Evolutionary conservation across 30 jellyfish, hydroid and myxozoan species (phyloP).

Genomic region (Sanderia malayensis): DNA sequence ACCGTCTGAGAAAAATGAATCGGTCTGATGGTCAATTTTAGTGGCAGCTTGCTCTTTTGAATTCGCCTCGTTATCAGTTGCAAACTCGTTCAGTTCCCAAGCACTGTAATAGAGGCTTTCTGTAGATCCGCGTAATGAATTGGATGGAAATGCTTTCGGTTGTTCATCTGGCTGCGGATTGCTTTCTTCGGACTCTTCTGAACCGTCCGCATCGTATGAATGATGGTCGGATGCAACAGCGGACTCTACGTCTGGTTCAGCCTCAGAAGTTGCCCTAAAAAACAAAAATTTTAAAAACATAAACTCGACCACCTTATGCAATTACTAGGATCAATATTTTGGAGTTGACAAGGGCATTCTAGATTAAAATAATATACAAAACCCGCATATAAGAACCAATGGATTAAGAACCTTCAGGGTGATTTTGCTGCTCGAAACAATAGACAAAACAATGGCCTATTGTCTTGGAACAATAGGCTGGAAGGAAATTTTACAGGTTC

Average conservation of each 20-base stretch:
- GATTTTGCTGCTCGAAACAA: too few relatives aligned
- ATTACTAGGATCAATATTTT: too few relatives aligned
- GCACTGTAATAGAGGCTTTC: slow-evolving; percentile 79
- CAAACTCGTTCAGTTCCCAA: slow-evolving; percentile 48
- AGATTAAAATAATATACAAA: too few relatives aligned
- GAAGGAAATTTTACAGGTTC: too few relatives aligned
- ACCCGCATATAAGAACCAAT: too few relatives aligned
- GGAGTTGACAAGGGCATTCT: too few relatives aligned
- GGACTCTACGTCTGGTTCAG: slow-evolving; percentile 16
- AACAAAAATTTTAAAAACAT: too few relatives aligned
- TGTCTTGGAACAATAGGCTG: too few relatives aligned
- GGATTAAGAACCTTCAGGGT: too few relatives aligned
- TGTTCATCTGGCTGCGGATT: neutral
- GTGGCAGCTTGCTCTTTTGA: neutral
- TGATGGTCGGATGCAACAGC: slow-evolving; percentile 9
- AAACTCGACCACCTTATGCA: too few relatives aligned
- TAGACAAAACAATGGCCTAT: too few relatives aligned
- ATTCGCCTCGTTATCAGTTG: slow-evolving; percentile 2
- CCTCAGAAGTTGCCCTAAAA: neutral
- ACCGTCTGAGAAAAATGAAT: slow-evolving; percentile 38
- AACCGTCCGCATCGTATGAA: slow-evolving; percentile 54
- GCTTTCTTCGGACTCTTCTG: slow-evolving; percentile 45
- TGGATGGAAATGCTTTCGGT: neutral
- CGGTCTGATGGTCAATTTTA: slow-evolving; percentile 17
- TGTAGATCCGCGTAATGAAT: slow-evolving; percentile 44